Base-by-base conservation (phyloP, 1,140 invertebrate species). In the Holotrichia oblita region DNA sequence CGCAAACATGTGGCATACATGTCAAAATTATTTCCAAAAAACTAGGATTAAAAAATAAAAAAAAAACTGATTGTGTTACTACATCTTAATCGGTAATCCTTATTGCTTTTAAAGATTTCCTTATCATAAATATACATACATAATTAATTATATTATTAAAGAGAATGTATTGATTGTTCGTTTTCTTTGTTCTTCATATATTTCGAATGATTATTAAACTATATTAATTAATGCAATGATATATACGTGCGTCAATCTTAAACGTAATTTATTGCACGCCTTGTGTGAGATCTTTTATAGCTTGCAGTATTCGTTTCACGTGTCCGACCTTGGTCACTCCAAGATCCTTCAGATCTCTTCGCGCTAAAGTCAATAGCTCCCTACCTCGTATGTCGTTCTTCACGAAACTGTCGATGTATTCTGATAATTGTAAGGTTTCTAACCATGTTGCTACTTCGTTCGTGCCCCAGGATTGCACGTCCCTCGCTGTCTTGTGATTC, bases 251-350 rank as follows among this genome's bases (percentile, higher is more conserved):
- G 59, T 61, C n/a, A 14, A 22, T 2, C 8, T 27, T 69, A 24
- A 17, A 12, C 22, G 22, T 22, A 12, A 41, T 41, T 44, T 9
- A 27, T 79, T 82, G 81, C 73, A 79, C 75, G 76, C 85, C 84
- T 83, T 86, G 86, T 77, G 89, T 90, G 8, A 97, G 88, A 86
- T 98, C 96, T 86, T 95, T 95, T 76, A 98, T 96, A 14, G 94
- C 96, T 86, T 97, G 95, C 78, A 97, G 91, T 79, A 99, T 95
- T 81, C 97, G 91, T 87, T 99, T 99, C 2, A 98, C 92, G 85
- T 99, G 97, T 4, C 97, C 97, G 41, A 98, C 92, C 89, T 99
- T 99, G 1, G 93, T 94, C 27, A 98, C 93, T 24, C 97, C 97
- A 12, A 99, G 89, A 81, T 98, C 97, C 85, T 96, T 93, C 0